Evolutionary conservation across 1,140 invertebrate genomes (phyloP).

Genomic region (Lepidurus arcticus): DNA sequence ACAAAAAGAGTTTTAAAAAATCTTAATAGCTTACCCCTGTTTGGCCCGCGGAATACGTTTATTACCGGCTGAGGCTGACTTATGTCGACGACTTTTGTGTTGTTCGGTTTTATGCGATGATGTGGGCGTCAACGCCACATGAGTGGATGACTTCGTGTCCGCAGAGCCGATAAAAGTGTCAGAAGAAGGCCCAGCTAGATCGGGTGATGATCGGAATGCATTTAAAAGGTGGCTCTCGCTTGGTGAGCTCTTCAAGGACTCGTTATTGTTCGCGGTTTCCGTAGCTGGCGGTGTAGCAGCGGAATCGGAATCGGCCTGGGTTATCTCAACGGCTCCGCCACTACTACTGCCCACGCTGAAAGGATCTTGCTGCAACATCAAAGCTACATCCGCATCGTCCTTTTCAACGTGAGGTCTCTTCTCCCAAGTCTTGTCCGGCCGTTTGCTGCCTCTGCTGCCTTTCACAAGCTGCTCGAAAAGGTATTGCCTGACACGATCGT

Average conservation of each 20-base stretch:
- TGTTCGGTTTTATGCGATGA: neutral
- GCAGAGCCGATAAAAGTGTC: neutral
- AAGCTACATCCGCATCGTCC: neutral
- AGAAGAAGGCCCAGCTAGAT: neutral
- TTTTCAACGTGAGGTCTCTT: neutral
- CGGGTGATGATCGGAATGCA: neutral
- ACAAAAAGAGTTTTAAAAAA: neutral
- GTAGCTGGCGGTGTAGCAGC: neutral
- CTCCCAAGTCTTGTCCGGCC: neutral
- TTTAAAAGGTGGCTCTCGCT: neutral
- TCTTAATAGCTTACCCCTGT: neutral
- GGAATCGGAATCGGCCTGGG: neutral
- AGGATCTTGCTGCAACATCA: conserved; percentile 5
- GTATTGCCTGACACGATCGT: conserved; percentile 6
- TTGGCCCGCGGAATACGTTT: conserved; percentile 14
- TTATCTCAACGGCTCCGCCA: neutral
- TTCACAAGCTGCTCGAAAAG: conserved; percentile 7
- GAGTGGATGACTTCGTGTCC: neutral
- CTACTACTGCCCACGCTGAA: neutral
- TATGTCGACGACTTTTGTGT: conserved; percentile 13
- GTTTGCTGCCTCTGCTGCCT: neutral
- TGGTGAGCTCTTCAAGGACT: neutral
- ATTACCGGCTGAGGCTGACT: neutral
- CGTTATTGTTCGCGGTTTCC: conserved; percentile 4
- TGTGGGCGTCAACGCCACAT: neutral